Evolutionary conservation across 23 tunicate species (phyloP).

Genomic region (Trididemnum miniatum): DNA sequence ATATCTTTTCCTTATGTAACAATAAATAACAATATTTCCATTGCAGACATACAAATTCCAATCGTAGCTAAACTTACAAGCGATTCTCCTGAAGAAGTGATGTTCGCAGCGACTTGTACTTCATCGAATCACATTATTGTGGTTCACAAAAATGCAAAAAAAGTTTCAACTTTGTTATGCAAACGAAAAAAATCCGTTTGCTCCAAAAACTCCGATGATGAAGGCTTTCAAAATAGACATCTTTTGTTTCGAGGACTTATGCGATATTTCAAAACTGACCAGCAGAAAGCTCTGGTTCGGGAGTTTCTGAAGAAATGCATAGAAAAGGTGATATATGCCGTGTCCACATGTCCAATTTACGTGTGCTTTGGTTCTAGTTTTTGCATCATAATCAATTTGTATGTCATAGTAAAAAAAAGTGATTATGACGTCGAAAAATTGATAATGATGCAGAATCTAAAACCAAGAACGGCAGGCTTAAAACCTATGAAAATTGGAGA

Average conservation of each 20-base stretch:
- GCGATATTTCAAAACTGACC: not conserved
- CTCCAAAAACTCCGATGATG: not conserved
- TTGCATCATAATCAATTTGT: no score
- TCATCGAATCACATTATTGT: not conserved
- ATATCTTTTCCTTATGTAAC: no score
- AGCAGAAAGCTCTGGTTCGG: not conserved
- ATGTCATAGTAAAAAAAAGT: no score
- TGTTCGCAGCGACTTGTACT: not conserved
- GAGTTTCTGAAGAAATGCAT: not conserved
- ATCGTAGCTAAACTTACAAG: not conserved
- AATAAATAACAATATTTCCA: no score
- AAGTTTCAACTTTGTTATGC: not conserved
- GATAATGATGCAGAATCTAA: no score
- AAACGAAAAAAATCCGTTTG: not conserved
- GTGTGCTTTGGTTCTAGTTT: no score
- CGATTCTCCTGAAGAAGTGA: conserved; percentile 8
- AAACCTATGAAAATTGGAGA: no score
- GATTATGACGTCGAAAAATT: no score
- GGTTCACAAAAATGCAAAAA: conserved; percentile 11
- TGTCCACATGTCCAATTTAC: no score
- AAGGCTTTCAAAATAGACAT: not conserved
- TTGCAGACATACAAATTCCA: conserved; percentile 16
- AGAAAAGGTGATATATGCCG: not conserved
- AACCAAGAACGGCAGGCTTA: no score
- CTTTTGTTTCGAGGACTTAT: not conserved